These are phyloP conservation scores for Acleris laterana DNA, from an alignment of 2,888 invertebrate species.

Conservation along the genomic window DNA sequence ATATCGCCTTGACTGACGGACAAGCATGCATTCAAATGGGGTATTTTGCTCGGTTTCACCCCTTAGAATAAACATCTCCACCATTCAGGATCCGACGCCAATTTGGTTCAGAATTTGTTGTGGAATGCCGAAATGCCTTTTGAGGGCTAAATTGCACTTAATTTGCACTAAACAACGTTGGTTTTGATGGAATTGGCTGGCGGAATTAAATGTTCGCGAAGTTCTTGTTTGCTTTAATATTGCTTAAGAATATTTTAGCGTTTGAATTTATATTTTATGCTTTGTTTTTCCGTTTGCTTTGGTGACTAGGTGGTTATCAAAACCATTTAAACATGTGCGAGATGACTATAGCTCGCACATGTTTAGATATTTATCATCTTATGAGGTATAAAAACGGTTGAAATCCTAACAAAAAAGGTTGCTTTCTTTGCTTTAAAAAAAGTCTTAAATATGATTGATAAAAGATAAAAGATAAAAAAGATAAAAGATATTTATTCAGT, in stretches of 20 bases:
- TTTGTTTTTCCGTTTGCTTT: neutral
- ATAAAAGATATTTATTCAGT: no score
- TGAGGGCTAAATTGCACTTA: conserved; percentile 82
- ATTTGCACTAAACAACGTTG: conserved; percentile 79
- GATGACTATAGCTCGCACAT: no score
- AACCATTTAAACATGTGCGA: no score
- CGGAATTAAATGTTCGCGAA: conserved; percentile 43
- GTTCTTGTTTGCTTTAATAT: conserved; percentile 31
- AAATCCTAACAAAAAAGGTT: no score
- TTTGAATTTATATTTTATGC: conserved; percentile 8
- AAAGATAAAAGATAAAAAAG: no score
- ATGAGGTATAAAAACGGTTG: no score
- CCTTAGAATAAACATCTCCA: conserved; percentile 73
- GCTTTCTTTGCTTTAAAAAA: no score
- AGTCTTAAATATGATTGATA: no score
- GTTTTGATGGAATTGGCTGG: conserved; percentile 61
- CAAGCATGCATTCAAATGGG: conserved; percentile 90
- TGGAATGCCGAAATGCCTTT: conserved; percentile 79
- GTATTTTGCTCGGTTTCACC: conserved; percentile 84
- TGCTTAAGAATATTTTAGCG: conserved; percentile 3
- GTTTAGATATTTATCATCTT: no score
- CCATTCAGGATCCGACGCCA: conserved; percentile 71
- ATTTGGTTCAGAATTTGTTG: conserved; percentile 82
- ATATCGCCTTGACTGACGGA: conserved; percentile 89
- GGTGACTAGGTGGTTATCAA: no score